Percentiles rank a stretch among this genome's conserved stretches.
These are phyloP conservation scores for Drosophila flavopinicola DNA, from an alignment of 2,888 invertebrate species.

Conservation along the genomic window DNA sequence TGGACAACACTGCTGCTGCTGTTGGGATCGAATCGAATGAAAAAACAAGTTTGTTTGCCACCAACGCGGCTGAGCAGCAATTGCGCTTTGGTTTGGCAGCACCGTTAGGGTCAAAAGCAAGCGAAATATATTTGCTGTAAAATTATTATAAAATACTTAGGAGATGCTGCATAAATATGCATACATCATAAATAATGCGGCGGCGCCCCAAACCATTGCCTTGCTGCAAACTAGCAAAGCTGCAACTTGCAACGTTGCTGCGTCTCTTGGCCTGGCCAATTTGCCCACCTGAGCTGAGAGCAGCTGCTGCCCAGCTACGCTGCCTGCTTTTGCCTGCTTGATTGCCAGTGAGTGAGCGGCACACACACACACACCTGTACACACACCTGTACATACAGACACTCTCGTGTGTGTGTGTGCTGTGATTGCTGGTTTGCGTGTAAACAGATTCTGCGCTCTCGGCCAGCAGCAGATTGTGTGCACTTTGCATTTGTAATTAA, in stretches of 20 bases:
- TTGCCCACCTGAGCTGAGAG: constrained; percentile 71
- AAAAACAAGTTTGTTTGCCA: constrained; percentile 44
- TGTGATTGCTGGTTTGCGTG: constrained; percentile 74
- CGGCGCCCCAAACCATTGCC: constrained; percentile 66
- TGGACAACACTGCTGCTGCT: constrained; percentile 9
- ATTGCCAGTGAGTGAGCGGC: constrained; percentile 54
- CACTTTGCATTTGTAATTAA: constrained; percentile 78
- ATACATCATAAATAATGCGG: constrained; percentile 76
- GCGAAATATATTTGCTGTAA: constrained; percentile 21
- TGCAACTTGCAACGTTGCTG: background rate
- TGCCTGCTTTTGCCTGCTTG: constrained; percentile 55
- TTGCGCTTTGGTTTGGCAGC: constrained; percentile 48
- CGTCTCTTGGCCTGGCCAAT: constrained; percentile 31
- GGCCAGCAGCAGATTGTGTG: constrained; percentile 38
- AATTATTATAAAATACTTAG: constrained; percentile 75
- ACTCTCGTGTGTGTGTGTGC: constrained; percentile 5
- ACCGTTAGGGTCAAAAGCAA: constrained; percentile 66
- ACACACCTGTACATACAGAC: constrained; percentile 10
- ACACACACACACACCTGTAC: constrained; percentile 30
- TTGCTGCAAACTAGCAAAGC: constrained; percentile 39
- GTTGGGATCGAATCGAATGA: too few species aligned
- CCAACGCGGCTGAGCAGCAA: constrained; percentile 42
- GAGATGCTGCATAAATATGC: constrained; percentile 76
- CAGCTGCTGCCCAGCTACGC: constrained; percentile 36
- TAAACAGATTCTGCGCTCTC: constrained; percentile 63